These are phyloP conservation scores for Drepana falcataria DNA, from an alignment of 2,888 invertebrate genomes.

Conservation along the genomic window DNA sequence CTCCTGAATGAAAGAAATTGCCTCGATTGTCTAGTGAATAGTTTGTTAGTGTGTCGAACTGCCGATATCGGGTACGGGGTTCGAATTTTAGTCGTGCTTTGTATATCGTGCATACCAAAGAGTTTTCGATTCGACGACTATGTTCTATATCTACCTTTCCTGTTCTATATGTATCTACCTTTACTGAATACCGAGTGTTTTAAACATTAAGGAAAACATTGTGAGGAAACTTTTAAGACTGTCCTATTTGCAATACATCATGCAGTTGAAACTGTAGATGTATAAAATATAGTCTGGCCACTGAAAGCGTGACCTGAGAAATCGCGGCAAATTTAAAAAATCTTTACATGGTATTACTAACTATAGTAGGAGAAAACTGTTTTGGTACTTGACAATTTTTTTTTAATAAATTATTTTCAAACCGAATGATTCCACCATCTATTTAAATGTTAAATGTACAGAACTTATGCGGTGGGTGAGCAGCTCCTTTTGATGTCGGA, in stretches of 20 bases:
- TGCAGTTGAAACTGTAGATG: slow-evolving; percentile 12
- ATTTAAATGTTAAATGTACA: too few species aligned
- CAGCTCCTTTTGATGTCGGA: too few species aligned
- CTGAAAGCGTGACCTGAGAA: too few species aligned
- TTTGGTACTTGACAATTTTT: too few species aligned
- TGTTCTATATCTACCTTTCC: slow-evolving; percentile 2
- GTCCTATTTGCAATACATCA: slow-evolving; percentile 13
- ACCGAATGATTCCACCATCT: too few species aligned
- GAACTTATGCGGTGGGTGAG: too few species aligned
- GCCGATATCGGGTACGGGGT: slow-evolving; percentile 10
- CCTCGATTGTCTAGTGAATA: slow-evolving; percentile 11
- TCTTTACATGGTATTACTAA: too few species aligned
- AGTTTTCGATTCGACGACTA: slow-evolving; percentile 11
- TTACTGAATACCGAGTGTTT: slow-evolving; percentile 11
- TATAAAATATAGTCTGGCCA: too few species aligned
- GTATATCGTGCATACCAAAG: slow-evolving; percentile 12
- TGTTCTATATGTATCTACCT: slow-evolving; percentile 5
- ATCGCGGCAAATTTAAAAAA: too few species aligned
- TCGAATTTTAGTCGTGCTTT: slow-evolving; percentile 12
- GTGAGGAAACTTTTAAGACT: slow-evolving; percentile 11
- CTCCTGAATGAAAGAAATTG: slow-evolving; percentile 6
- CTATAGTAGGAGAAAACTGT: too few species aligned
- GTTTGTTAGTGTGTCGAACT: slow-evolving; percentile 11
- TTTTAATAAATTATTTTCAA: too few species aligned
- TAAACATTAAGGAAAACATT: slow-evolving; percentile 10